Base-by-base conservation (phyloP, 2,888 invertebrate species). In the Nomada hirtipes region DNA sequence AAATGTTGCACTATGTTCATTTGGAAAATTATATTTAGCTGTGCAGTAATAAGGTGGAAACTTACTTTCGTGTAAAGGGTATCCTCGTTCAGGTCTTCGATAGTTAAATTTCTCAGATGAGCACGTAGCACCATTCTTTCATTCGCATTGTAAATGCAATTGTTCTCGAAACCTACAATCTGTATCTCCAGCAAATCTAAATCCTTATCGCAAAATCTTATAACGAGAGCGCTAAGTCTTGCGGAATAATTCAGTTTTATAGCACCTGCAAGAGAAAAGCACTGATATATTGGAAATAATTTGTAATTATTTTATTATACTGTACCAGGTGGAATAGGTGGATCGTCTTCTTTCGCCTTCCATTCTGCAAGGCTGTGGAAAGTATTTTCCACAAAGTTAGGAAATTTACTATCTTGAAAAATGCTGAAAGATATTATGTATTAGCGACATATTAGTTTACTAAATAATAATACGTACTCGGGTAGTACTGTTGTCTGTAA, bases 121-220 rank as follows among this genome's bases (percentile, higher is more conserved):
- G 96, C 95, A 79, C 97, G 95, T 89, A 97, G 95, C 50, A 97
- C 96, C 94, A 97, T 96, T 88, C 97, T 95, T 91, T 97, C 97
- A 88, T 97, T 97, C 1, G 97, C 96, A 89, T 97, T 96, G 93
- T 97, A 96, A 83, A 97, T 95, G 89, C 97, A 96, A 93, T 97
- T 97, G 88, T 96, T 96, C 94, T 97, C 97, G 78, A 97, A 91
- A 0, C 96, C 96, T 59, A 94, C 91, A 26, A 97, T 94, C 67
- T 96, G 95, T 18, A 97, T 92, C 88, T 96, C 96, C 57, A 97
- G 94, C 78, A 97, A 95, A 82, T 97, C 96, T 75, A 95, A 95
- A 88, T 97, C 97, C 23, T 96, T 95, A 92, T 97, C 96, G 86
- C 96, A 96, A 36, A 97, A 94, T 78, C 95, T 95, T 18, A 97